These are phyloP conservation scores for Sarcophaga rosellei DNA, from an alignment of 2,888 invertebrate species.

Conservation along the genomic window DNA sequence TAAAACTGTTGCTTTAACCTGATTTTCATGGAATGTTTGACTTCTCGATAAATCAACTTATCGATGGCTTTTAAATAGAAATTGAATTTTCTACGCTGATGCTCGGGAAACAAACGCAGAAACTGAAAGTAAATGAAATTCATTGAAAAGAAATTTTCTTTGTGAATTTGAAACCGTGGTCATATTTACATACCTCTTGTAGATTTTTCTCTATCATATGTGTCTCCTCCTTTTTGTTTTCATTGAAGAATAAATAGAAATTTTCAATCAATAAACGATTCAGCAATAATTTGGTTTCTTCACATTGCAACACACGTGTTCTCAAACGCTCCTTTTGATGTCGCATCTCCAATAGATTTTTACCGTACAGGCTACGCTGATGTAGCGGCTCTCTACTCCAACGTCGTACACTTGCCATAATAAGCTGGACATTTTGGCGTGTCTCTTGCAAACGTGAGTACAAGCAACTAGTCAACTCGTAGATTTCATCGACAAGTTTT, in stretches of 20 bases:
- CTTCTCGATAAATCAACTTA: constrained; percentile 75
- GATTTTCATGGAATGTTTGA: constrained; percentile 75
- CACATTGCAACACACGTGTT: constrained; percentile 75
- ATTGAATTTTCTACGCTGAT: constrained; percentile 82
- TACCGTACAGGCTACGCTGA: constrained; percentile 84
- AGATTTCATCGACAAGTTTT: constrained; percentile 73
- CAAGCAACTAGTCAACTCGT: constrained; percentile 73
- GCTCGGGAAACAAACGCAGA: constrained; percentile 76
- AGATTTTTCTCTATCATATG: constrained; percentile 73
- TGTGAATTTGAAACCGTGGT: not conserved
- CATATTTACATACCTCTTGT: constrained; percentile 72
- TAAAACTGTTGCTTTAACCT: constrained; percentile 72
- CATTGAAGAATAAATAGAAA: constrained; percentile 77
- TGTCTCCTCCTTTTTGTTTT: constrained; percentile 72
- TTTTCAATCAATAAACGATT: constrained; percentile 77
- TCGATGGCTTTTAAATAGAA: constrained; percentile 82
- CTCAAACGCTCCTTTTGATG: constrained; percentile 77
- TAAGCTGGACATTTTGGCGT: constrained; percentile 85
- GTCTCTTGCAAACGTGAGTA: constrained; percentile 74
- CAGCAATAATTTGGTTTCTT: constrained; percentile 76
- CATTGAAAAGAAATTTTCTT: not conserved
- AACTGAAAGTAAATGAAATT: constrained; percentile 70
- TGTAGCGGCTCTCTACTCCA: constrained; percentile 91
- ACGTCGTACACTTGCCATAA: constrained; percentile 83
- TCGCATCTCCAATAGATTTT: constrained; percentile 76